phyloP scores from a whole-genome alignment of 2,888 invertebrate species.

The Lamellibrachia columna region DNA sequence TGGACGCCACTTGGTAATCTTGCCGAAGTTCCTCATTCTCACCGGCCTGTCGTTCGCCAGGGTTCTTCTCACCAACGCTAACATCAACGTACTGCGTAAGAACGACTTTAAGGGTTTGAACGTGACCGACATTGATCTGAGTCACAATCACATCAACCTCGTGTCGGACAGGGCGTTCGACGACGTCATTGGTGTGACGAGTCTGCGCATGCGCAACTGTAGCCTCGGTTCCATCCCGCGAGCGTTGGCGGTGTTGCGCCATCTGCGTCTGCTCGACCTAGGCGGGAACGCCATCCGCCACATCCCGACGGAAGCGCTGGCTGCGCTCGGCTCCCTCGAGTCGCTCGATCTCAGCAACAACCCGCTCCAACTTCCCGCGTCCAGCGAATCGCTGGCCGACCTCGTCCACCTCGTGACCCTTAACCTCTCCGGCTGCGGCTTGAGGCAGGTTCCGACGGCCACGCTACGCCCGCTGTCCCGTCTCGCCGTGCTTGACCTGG shows the following conservation, averaged over 20 bases:
- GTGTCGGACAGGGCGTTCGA: not conserved
- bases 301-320: not conserved
- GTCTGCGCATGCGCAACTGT: not conserved
- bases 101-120: not conserved
- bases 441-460: not conserved
- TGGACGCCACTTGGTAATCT: not conserved
- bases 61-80: not conserved
- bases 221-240: slow-evolving; percentile 90
- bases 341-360: not conserved
- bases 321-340: not conserved
- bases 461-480: not conserved
- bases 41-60: not conserved
- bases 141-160: not conserved
- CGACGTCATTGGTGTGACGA: not conserved
- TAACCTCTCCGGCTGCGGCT: not conserved
- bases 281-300: not conserved
- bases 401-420: not conserved
- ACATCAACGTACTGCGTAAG: not conserved
- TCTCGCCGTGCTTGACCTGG: not conserved
- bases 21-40: not conserved
- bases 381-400: not conserved
- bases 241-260: slow-evolving; percentile 84
- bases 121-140: slow-evolving; percentile 11
- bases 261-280: slow-evolving; percentile 91
- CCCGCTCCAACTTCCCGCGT: not conserved